Base-by-base conservation (phyloP, 2,797 vertebrate genomes). In the Muscicapa comitata region DNA sequence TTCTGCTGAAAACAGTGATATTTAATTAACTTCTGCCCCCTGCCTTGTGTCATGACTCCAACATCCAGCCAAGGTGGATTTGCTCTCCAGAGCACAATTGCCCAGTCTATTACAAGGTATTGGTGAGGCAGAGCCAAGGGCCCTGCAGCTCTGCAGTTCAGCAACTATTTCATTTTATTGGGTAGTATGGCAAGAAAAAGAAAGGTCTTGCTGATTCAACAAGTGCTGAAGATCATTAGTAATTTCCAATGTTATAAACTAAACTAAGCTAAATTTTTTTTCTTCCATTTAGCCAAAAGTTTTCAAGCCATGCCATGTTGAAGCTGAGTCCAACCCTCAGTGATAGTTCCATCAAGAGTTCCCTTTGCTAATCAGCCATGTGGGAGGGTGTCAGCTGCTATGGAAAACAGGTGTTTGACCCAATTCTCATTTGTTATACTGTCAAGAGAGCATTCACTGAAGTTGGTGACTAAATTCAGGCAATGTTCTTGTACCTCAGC, bases 351-450 rank as follows among this genome's bases (percentile, higher is more conserved):
- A 96, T 95, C 85, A 88, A 77, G 83, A 88, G 80, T 95, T 95
- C 76, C 33, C 85, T 95, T 93, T 95, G 94, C 94, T 96, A 97
- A 95, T 90, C 95, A 95, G 76, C 92, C 96, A 97, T 95, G 96
- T 97, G 97, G 95, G 89, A 95, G 76, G 83, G 89, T 93, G 75
- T 95, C 95, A 87, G 93, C 95, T 94, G 87, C 95, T 75, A 26
- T 76, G 82, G 95, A 96, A 95, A 96, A 82, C 86, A 90, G 95
- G 85, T 95, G 83, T 79, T 96, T 88, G 81, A 94, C 93, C 88
- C 90, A 95, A 59, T 95, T 95, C 77, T 94, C 93, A 93, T 96
- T 95, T 95, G 79, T 97, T 95, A 79, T 20, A 81, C 80, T 94
- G 89, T 86, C 17, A n/a, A 86, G 86, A 86, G 94, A 87, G 70